These are phyloP conservation scores for Caenorhabditis doughertyi DNA, from an alignment of 2,888 invertebrate genomes.

Conservation along the genomic window DNA sequence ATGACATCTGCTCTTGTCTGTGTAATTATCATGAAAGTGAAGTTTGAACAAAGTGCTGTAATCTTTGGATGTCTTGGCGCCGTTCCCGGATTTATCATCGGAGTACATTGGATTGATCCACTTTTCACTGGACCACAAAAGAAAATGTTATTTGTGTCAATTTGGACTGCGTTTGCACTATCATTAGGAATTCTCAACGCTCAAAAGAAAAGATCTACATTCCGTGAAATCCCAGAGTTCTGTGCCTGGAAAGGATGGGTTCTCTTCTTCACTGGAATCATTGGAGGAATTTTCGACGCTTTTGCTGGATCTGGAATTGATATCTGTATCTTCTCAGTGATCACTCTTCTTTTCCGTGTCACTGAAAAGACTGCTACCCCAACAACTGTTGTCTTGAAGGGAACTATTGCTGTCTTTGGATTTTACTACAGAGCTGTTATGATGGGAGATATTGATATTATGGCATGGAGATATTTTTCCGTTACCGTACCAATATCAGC, in stretches of 20 bases:
- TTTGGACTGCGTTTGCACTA: conserved; percentile 83
- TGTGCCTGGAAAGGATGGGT: conserved; percentile 78
- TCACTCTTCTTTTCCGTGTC: conserved; percentile 79
- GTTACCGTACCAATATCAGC: conserved; percentile 73
- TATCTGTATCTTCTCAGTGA: conserved; percentile 81
- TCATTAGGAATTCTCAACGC: conserved; percentile 82
- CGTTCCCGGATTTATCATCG: conserved; percentile 80
- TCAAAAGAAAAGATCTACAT: conserved; percentile 76
- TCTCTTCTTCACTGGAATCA: conserved; percentile 80
- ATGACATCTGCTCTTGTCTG: conserved; percentile 82
- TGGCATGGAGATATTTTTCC: conserved; percentile 77
- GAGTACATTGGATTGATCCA: conserved; percentile 80
- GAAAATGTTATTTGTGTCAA: conserved; percentile 83
- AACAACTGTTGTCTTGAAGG: conserved; percentile 82
- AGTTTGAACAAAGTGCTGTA: conserved; percentile 80
- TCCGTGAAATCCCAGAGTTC: conserved; percentile 76
- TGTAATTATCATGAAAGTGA: conserved; percentile 81
- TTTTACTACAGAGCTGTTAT: conserved; percentile 80
- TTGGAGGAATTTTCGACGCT: conserved; percentile 82
- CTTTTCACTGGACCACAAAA: conserved; percentile 79
- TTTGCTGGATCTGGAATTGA: conserved; percentile 83
- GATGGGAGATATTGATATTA: conserved; percentile 74
- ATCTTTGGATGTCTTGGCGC: conserved; percentile 78
- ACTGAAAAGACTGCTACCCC: conserved; percentile 83
- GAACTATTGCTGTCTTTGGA: conserved; percentile 77